Evolutionary conservation across 2,797 vertebrate species (phyloP).

Genomic region (Eutrigla gurnardus): DNA sequence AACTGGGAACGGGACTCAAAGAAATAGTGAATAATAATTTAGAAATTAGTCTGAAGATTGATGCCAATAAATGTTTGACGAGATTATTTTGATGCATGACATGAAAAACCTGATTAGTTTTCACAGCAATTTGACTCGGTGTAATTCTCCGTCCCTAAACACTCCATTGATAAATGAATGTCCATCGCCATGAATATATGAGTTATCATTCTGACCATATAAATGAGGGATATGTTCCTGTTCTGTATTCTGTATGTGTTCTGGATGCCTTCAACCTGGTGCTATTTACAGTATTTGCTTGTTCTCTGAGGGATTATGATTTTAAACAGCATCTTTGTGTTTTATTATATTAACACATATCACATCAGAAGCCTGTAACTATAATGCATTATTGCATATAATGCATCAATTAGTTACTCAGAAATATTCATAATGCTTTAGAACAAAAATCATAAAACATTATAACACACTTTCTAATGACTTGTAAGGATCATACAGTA

Average conservation of each 20-base stretch:
- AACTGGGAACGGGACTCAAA: neutral
- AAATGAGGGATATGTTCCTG: neutral
- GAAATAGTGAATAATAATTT: neutral
- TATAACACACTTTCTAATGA: neutral
- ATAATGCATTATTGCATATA: neutral
- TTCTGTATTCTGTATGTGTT: neutral
- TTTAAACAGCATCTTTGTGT: neutral
- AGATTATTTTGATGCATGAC: constrained; percentile 4
- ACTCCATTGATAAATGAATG: constrained; percentile 10
- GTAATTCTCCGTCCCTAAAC: neutral
- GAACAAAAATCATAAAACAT: neutral
- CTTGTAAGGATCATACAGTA: neutral
- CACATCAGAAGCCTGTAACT: neutral
- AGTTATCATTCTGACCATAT: neutral
- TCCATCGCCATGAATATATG: neutral
- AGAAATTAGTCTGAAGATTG: neutral
- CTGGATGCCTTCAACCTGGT: neutral
- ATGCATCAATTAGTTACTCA: neutral
- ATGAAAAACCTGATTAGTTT: constrained; percentile 28
- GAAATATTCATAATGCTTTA: neutral
- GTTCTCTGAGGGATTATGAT: neutral
- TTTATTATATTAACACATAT: too few relatives aligned
- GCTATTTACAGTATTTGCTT: neutral
- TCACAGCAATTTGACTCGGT: constrained; percentile 16
- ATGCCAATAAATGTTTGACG: constrained; percentile 1